Evolutionary conservation across 1,140 invertebrate genomes (phyloP), one percentile per base, ranked within the genome.

Genomic region (Habropoda laboriosa): DNA sequence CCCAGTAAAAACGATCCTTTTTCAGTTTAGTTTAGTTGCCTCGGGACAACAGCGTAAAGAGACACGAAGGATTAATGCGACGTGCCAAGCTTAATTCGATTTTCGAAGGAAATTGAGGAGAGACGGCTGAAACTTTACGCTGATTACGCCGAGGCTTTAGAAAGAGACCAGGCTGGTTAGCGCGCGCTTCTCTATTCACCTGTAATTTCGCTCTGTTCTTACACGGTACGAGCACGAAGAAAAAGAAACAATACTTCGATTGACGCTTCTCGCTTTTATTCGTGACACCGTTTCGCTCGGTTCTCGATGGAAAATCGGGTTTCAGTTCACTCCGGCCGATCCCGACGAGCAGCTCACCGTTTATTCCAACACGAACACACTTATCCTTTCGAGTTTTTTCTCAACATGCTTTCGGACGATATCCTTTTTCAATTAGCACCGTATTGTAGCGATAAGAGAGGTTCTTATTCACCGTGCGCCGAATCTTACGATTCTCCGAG

Each of bases 281-380:
- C 66, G 75, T 71, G 75, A 78, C 66, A 78, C 55, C 75, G 75
- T 78, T 71, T 71, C 66, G 75, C 75, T 78, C 75, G 75, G 75
- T 70, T 78, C 75, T 71, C 55, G 45, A 60, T 61, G 75, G 67
- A 78, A 42, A 61, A 49, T 40, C 40, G 55, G 35, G 24, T 49
- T 70, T 77, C 75, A 24, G 63, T 77, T 77, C 16, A 32, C 18
- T 7, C 53, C 32, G 30, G 42, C n/a, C 53, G 64, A 58, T 58
- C 30, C n/a, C 42, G 75, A 30, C 75, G 64, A 77, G 35, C 75
- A 40, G 75, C 66, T 27, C 64, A 60, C 53, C 6, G 0, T n/a
- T 24, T 38, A 24, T 10, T n/a, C 30, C 7, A 18, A 12, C 32
- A 5, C 18, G 24, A 24, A 42, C 10, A 13, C 27, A 2, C 24